Evolutionary conservation across 2,113 vertebrate species (phyloP), one percentile per base, ranked within the genome.

Genomic region (Alethe castanea): DNA sequence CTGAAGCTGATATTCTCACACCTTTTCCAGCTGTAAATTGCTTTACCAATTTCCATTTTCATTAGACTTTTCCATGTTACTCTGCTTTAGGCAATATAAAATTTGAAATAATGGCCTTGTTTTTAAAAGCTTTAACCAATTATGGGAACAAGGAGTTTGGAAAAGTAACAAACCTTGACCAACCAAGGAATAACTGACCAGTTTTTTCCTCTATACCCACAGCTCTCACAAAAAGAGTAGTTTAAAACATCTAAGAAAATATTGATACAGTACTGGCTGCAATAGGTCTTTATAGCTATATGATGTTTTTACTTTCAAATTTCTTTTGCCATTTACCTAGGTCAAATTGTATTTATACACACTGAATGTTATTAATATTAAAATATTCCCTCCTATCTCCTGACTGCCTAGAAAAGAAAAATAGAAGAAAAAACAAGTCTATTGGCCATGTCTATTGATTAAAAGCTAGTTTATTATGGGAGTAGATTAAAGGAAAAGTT

Each of bases 41-140:
- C 57, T 54, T 96, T 79, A 78, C 23, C 47, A 50, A 57, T 83
- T 95, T 95, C 78, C 2, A 86, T 89, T 96, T 95, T 57, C 74
- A 53, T 67, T 94, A 79, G 71, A 31, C 24, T 92, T 92, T 94
- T 61, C 18, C 10, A 8, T 87, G 11, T 28, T 78, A 42, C 14
- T 86, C 76, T 89, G 31, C n/a, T 92, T 60, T 69, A 22, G 87
- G 40, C 10, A 79, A 22, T 76, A 61, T 29, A 52, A 60, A 94
- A 90, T 88, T 44, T 83, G 29, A 67, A 93, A 53, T 78, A 91
- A 73, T 47, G 15, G 8, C 11, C 35, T 79, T 91, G 33, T 90
- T 91, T 92, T 35, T 71, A 82, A 92, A 91, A 96, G 23, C 33
- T 86, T 88, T 72, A 70, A 54, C 74, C 40, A 79, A 29, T 57